Base-by-base conservation (phyloP, 2,113 vertebrate species). In the Butastur rufipennis region DNA sequence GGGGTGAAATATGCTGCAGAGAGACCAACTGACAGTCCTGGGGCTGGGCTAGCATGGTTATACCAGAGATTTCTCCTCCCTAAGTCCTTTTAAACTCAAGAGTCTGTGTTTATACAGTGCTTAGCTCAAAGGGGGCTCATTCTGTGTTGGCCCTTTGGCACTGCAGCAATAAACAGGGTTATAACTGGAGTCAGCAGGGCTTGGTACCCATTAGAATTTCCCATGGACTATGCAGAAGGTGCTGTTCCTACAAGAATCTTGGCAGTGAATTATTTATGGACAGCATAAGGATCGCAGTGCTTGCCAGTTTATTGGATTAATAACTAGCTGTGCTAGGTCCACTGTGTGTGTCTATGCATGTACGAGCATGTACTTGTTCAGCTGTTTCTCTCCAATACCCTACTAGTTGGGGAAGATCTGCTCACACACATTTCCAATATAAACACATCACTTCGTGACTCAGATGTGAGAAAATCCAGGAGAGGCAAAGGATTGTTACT, bases 181-280 rank as follows among this genome's bases (percentile, higher is more conserved):
- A 97, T 96, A 96, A 97, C 92, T 22, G 50, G 70, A 96, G 93
- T 93, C 97, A 96, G 91, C 63, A 89, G 88, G 72, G 83, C 83
- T 95, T 16, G 26, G 81, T 95, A 94, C 94, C 91, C 32, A 34
- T 91, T 97, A 96, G 86, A 93, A 85, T 94, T 97, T 97, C 94
- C 95, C 7, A 45, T 63, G 81, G 96, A 95, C 95, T 96, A 93
- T 97, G 93, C 95, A 97, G 94, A 97, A 96, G 95, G 90, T 96
- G 84, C 74, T 94, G 74, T 91, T 96, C 91, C 81, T 96, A 96
- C 96, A 97, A 96, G 90, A 86, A 90, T 96, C 88, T 74, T 95
- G 91, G 90, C 94, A 95, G 91, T 98, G 95, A 96, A 98, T 98
- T 97, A 97, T 97, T 97, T 96, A 98, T 96, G 84, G 96, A 62